Base-by-base conservation (phyloP, 2,797 vertebrate genomes). In the Cottoperca gobio region DNA sequence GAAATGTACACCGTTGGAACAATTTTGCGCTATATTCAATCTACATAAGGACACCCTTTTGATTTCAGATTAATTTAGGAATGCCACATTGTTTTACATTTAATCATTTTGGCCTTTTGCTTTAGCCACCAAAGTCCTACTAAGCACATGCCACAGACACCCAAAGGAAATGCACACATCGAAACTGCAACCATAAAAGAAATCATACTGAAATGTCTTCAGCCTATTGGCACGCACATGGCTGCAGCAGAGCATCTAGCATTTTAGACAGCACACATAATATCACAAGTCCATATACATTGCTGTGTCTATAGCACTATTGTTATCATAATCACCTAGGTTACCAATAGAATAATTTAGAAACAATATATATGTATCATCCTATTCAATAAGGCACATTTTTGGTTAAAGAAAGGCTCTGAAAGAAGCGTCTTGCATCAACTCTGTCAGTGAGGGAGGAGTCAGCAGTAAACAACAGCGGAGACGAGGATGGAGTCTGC, bases 361-460 rank as follows among this genome's bases (percentile, higher is more conserved):
- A 93, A 91, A 92, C 89, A 76, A 91, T 89, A 92, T 88, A 84
- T 89, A 88, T 86, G 78, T 88, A 85, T 91, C 85, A 88, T 92
- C 84, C 83, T 90, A 85, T 87, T 89, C 61, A 82, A 69, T 95
- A 95, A 96, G 95, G 95, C 95, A 96, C 95, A 50, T 92, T 91
- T 90, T 89, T 85, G 95, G 94, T 94, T 91, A 94, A 95, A 94
- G 90, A 95, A 95, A 95, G 94, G 95, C 94, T 94, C 88, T 87
- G 90, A 93, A 94, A 93, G 78, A 95, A 94, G 92, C 92, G 48
- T 92, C 90, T 90, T 92, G 91, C 91, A 91, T 92, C 82, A 77
- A 86, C 86, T 92, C 83, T 79, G 87, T 89, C 87, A 88, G 86
- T 75, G 84, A 88, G 90, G 86, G 83, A 85, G 83, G 78, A 90